A percentile compares a stretch with the other conserved stretches of the same genome.
These are phyloP conservation scores for Andrena haemorrhoa DNA, from an alignment of 2,888 invertebrate species.

Conservation along the genomic window DNA sequence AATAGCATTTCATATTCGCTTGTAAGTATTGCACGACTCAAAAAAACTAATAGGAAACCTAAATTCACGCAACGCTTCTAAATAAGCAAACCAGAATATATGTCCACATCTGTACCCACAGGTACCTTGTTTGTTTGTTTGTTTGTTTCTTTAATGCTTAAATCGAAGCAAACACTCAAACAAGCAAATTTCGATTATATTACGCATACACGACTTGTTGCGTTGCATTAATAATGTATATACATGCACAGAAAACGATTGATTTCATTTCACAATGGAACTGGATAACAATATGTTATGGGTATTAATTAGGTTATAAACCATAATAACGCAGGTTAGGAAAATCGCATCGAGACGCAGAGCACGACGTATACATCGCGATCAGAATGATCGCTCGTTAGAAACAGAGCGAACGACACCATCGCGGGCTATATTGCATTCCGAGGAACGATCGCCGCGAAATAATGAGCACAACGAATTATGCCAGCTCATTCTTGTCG, in stretches of 20 bases:
- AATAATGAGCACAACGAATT: slow-evolving; percentile 72
- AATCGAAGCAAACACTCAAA: slow-evolving; percentile 14
- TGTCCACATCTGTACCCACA: slow-evolving; percentile 17
- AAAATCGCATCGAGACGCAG: slow-evolving; percentile 31
- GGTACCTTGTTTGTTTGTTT: slow-evolving; percentile 58
- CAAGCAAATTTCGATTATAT: slow-evolving; percentile 21
- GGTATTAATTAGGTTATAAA: slow-evolving; percentile 73
- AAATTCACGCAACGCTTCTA: neutral
- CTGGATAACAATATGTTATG: slow-evolving; percentile 78
- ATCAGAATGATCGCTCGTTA: slow-evolving; percentile 21
- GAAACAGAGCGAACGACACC: slow-evolving; percentile 48
- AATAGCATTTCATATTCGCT: neutral
- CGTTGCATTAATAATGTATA: slow-evolving; percentile 33
- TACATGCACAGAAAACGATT: slow-evolving; percentile 24
- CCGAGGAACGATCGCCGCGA: slow-evolving; percentile 34
- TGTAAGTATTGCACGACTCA: neutral
- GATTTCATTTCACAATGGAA: slow-evolving; percentile 50
- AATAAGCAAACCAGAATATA: neutral
- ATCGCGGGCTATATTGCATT: slow-evolving; percentile 24
- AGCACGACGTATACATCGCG: slow-evolving; percentile 11
- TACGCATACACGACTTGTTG: slow-evolving; percentile 25
- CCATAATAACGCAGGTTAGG: slow-evolving; percentile 70
- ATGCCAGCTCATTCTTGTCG: slow-evolving; percentile 80
- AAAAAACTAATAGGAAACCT: neutral
- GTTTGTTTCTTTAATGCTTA: slow-evolving; percentile 51